Evolutionary conservation across 2,888 invertebrate species (phyloP), one percentile per base, ranked within the genome.

Genomic region (Brachyptera risi): DNA sequence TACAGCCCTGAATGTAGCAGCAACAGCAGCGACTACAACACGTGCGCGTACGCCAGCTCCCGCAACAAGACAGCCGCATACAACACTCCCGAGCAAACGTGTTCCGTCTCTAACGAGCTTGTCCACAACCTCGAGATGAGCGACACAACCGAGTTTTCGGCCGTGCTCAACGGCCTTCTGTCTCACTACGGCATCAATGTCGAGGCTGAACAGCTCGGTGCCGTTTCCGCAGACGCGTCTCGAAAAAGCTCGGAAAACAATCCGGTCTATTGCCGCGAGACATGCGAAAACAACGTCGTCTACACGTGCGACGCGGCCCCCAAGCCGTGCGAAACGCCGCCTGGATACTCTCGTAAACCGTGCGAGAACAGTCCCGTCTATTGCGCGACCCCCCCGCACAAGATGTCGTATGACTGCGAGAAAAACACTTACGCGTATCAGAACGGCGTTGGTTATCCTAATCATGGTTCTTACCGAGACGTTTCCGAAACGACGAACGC

Each of bases 1-100:
- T 82, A 81, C 74, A 81, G 80, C 63, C 81, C 81, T 1, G 81
- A 81, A 68, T 81, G 80, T 73, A 80, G 79, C 66, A 80, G 79
- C 3, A 80, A 80, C 75, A 80, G 80, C 68, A 80, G 79, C 72
- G 80, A 71, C 51, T 66, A 63, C 42, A 59, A 56, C 44, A 63
- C 44, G 31, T 66, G 63, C 60, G 54, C 64, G 21, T 54, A 60
- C 37, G 37, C 62, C 27, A 24, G 54, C 24, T 23, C 54, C 38
- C 66, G 57, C 17, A 47, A 40, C 31, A 63, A 64, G 31, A 44
- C 56, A 7, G 47, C 59, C 1, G 40, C 47, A 4, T 5, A 19
- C 19, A 11, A 5, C 57, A 23, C 37, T 1, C 21, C 31, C 24
- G 13, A 27, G 9, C n/a, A 47, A 31, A 21, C 23, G 27, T 15